Evolutionary conservation across 2,888 invertebrate genomes (phyloP), one percentile per base, ranked within the genome.

Genomic region (Linyphia triangularis): DNA sequence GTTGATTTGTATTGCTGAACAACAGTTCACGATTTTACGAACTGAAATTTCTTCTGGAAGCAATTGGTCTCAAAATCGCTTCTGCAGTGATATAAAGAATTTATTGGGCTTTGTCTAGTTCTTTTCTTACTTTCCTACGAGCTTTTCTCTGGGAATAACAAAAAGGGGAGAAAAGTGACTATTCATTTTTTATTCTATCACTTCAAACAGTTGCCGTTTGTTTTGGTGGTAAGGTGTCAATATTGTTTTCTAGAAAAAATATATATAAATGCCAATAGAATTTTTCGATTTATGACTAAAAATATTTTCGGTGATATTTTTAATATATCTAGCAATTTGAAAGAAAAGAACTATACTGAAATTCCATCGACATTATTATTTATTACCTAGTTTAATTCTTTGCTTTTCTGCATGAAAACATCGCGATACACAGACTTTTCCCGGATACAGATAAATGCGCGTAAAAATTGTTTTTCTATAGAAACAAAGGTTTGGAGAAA

Each of bases 61-160:
- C 67, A 79, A 79, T 67, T 67, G 78, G 70, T 69, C 81, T 59
- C 33, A 16, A 59, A 65, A 65, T 51, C 51, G 43, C 59, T 24
- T 57, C 40, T 26, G 43, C 2, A 28, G 22, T 24, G 40, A 69
- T 26, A 22, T 37, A 37, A 81, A 67, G 51, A 81, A 81, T 81
- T 70, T 81, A 81, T 81, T 26, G 81, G n/a, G 57, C 81, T 81
- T 81, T 81, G 81, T 81, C 70, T 26, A 43, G 43, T n/a, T 40
- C 26, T 28, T 26, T 19, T 59, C 24, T 28, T 75, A 7, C 59
- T n/a, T 26, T 77, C 30, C 57, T 22, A 40, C 40, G 26, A 63
- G 24, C 16, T 67, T 67, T n/a, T 26, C 67, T 33, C n/a, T 19
- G n/a, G 1, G 9, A n/a, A 67, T 4, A 26, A 19, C 43, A 70